phyloP scores from a whole-genome alignment of 2,888 invertebrate genomes.

The Epinotia brunnichana region DNA sequence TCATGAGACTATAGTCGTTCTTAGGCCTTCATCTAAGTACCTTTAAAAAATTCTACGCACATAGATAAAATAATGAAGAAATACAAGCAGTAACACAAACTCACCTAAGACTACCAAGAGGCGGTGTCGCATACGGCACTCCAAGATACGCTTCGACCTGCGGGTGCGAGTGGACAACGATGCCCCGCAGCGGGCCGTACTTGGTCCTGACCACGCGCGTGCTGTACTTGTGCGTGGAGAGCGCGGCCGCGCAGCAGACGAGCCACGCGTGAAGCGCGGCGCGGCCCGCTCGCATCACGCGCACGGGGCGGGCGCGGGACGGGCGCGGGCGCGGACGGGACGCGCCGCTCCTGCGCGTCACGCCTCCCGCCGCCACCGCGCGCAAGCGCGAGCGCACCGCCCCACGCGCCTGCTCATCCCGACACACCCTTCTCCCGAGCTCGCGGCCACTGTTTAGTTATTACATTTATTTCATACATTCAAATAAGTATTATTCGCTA shows the following conservation, averaged over 20 bases:
- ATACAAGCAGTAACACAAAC: conserved; percentile 41
- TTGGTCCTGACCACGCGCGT: conserved; percentile 93
- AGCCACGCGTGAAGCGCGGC: conserved; percentile 84
- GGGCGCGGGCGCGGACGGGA: conserved; percentile 62
- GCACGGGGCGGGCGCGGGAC: conserved; percentile 62
- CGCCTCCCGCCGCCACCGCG: conserved; percentile 54
- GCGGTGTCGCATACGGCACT: conserved; percentile 96
- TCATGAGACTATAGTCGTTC: too few relatives aligned
- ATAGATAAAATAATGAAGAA: neutral
- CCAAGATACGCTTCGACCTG: conserved; percentile 96
- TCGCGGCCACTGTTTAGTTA: conserved; percentile 65
- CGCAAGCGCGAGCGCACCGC: conserved; percentile 60
- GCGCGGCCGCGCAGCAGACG: conserved; percentile 81
- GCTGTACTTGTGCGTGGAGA: conserved; percentile 89
- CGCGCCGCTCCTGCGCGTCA: conserved; percentile 58
- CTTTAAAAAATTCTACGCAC: neutral
- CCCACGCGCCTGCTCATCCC: conserved; percentile 64
- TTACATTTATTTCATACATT: conserved; percentile 22
- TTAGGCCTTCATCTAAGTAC: too few relatives aligned
- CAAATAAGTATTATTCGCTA: neutral
- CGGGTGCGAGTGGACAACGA: conserved; percentile 91
- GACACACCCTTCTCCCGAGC: conserved; percentile 66
- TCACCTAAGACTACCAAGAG: conserved; percentile 93
- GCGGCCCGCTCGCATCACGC: conserved; percentile 80
- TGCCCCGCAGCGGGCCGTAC: conserved; percentile 94